Evolutionary conservation across 1,140 invertebrate genomes (phyloP).

Genomic region (Mya arenaria): DNA sequence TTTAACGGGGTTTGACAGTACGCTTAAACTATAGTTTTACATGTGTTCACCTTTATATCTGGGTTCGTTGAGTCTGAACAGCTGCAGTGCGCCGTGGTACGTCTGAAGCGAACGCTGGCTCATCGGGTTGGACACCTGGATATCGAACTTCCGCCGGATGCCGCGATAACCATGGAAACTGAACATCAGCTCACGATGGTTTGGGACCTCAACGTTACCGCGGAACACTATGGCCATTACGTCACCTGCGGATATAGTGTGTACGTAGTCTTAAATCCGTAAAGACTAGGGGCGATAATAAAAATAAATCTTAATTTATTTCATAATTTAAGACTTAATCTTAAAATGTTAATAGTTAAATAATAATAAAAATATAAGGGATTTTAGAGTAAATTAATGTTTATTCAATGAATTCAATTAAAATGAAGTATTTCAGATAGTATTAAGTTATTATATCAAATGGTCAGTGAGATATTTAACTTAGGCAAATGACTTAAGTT

Average conservation of each 20-base stretch:
- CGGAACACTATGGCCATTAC: conserved; percentile 33
- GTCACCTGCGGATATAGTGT: conserved; percentile 2
- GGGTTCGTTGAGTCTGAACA: conserved; percentile 1
- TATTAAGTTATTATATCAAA: too few species aligned
- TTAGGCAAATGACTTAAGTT: too few species aligned
- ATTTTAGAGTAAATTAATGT: too few species aligned
- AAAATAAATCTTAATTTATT: neutral
- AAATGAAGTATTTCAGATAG: too few species aligned
- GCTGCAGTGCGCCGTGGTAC: conserved; percentile 45
- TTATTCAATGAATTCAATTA: too few species aligned
- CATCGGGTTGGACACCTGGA: conserved; percentile 26
- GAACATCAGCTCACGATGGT: conserved; percentile 6
- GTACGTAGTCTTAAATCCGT: neutral
- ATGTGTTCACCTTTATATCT: too few species aligned
- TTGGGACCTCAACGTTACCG: conserved; percentile 37
- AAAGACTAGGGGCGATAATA: neutral
- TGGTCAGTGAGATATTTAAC: too few species aligned
- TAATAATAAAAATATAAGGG: neutral
- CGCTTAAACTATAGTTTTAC: too few species aligned
- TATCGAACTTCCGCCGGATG: conserved; percentile 23
- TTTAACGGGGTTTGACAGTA: too few species aligned
- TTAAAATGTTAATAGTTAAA: neutral
- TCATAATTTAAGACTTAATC: too few species aligned
- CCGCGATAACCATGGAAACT: conserved; percentile 43
- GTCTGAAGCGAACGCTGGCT: conserved; percentile 37